Evolutionary conservation across 2,888 invertebrate species (phyloP), one percentile per base, ranked within the genome.

Genomic region (Galerucella pusilla): DNA sequence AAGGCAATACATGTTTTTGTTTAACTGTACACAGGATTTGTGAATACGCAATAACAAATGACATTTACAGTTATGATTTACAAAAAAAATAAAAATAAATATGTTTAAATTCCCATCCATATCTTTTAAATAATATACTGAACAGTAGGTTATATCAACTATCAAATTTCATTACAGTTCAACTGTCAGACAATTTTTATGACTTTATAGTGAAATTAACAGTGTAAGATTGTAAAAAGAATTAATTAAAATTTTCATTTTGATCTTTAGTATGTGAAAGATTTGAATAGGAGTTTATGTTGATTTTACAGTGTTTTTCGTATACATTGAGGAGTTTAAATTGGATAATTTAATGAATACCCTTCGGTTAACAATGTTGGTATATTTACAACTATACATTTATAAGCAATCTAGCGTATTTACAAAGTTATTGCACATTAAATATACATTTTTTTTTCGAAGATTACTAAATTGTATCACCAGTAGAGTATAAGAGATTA

Each of bases 361-460:
- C 70, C 74, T 73, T 72, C 67, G 73, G 77, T 80, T 78, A 79
- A 71, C 73, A 71, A 72, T 64, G 75, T 76, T 77, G 77, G 79
- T 83, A 80, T 81, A 87, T 87, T 83, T 87, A 87, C 86, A 87
- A 85, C 86, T 87, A 87, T 88, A 87, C 87, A 88, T 84, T 83
- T 84, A 87, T 83, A 86, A 86, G 85, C 86, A 84, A 84, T 82
- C 80, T 79, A 85, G 83, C 83, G 78, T 87, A 86, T 86, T 84
- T 87, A 87, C 86, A 87, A 83, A 85, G 85, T 88, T 88, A 88
- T 88, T 88, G 87, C 88, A 88, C 88, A 88, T 87, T 85, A 86
- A 86, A 86, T 86, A 85, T 86, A 87, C 85, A 86, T 79, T 81
- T 78, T 78, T 28, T 35, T n/a, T 72, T 72, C 54, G 52, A 78